Base-by-base conservation (phyloP, 2,113 vertebrate genomes). In the Oplegnathus fasciatus region DNA sequence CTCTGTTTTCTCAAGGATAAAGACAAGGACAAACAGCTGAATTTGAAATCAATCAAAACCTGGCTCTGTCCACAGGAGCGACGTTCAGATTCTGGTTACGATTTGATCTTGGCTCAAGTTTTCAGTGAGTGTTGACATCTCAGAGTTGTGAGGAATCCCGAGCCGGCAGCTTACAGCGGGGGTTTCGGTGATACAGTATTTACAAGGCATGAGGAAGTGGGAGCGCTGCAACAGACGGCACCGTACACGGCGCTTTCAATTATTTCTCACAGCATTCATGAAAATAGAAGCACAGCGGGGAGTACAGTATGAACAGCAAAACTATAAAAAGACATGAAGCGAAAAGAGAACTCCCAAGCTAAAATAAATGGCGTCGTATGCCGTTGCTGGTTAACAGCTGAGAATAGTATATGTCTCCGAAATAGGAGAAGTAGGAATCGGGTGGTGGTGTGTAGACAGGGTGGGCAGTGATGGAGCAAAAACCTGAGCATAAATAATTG, bases 251-350 rank as follows among this genome's bases (percentile, higher is more conserved):
- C 77, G 76, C 92, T 95, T 94, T 94, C 92, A 94, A 95, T 95
- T 94, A 95, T 95, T 95, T 93, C 93, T 93, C 94, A 86, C 93
- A 92, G 93, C 93, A 91, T 93, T 94, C 90, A 93, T 92, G 88
- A 86, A 93, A 95, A 94, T 93, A 94, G 92, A 92, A 86, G 87
- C 94, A 83, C 94, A 90, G 91, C 78, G 52, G 94, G 94, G 93
- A 87, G 90, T 84, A 88, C 84, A 91, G 86, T 87, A 91, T 65
- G 88, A 93, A 92, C 81, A 85, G 91, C 84, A 89, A 91, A 91
- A 91, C 91, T 94, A 93, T 91, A 93, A 92, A 94, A 94, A 94
- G 86, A 91, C 86, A 85, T n/a, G 42, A 67, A 83, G 88, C n/a
- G 83, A 84, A 87, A 88, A 85, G 86, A 92, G 82, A 92, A 90